Evolutionary conservation across 1,140 invertebrate species (phyloP).

Genomic region (Polypedilum vanderplanki): DNA sequence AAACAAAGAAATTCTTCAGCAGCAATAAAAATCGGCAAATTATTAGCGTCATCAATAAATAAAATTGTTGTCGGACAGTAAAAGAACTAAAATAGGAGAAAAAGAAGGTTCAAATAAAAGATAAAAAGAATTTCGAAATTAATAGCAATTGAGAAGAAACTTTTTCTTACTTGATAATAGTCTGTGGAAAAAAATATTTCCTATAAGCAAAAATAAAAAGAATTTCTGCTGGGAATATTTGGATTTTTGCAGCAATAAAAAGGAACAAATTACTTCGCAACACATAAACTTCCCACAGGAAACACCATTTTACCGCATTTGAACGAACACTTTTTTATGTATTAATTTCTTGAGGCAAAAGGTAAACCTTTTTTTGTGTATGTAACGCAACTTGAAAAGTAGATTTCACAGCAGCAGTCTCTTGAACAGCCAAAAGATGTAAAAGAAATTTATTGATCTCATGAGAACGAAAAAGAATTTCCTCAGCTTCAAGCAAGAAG

Average conservation of each 20-base stretch:
- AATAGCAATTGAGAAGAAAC: no score
- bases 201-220: no score
- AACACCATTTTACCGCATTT: background rate
- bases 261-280: slow-evolving; percentile 11
- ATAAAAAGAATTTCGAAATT: no score
- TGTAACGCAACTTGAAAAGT: background rate
- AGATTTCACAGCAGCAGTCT: background rate
- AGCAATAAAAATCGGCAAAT: no score
- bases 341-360: slow-evolving; percentile 8
- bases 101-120: no score
- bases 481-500: background rate
- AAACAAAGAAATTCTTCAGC: no score
- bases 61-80: no score
- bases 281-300: slow-evolving; percentile 28
- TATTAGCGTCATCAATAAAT: no score
- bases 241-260: background rate
- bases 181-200: no score
- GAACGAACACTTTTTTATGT: background rate
- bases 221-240: background rate
- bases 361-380: slow-evolving; percentile 14
- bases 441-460: slow-evolving; percentile 28
- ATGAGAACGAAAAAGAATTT: background rate
- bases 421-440: background rate
- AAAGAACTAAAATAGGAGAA: no score
- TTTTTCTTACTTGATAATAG: no score